phyloP scores from a whole-genome alignment of 2,888 invertebrate species.

The Amiota minor region DNA sequence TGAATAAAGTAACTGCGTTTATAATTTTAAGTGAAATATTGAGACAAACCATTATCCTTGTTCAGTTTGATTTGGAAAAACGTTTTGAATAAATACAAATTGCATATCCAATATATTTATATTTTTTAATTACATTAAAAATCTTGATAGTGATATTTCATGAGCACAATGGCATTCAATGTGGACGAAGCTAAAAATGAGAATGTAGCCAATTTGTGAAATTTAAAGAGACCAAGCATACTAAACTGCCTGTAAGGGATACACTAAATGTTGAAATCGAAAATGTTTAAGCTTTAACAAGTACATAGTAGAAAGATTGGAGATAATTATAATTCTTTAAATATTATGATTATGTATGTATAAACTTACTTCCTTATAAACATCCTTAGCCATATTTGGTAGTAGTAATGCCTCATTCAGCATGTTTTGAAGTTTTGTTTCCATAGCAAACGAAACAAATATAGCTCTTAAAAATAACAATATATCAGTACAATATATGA shows the following conservation, averaged over 20 bases:
- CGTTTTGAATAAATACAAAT: background rate
- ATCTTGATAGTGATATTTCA: conserved; percentile 13
- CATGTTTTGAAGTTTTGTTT: background rate
- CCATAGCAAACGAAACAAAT: background rate
- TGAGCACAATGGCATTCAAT: conserved; percentile 12
- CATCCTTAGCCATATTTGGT: background rate
- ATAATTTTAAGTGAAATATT: background rate
- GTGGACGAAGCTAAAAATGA: conserved; percentile 17
- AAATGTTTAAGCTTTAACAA: background rate
- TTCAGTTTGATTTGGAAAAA: background rate
- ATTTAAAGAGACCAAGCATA: background rate
- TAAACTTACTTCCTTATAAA: background rate
- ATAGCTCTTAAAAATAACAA: background rate
- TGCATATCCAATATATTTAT: background rate
- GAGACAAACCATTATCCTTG: background rate
- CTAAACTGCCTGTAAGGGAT: background rate
- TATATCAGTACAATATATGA: background rate
- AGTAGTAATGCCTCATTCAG: background rate
- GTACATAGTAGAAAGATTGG: background rate
- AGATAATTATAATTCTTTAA: conserved; percentile 4
- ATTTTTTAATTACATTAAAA: background rate
- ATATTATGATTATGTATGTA: background rate
- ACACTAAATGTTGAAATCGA: background rate
- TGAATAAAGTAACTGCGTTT: conserved; percentile 8
- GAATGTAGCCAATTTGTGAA: background rate